Base-by-base conservation (phyloP, 2,888 invertebrate species). In the Flexamia atlantica region DNA sequence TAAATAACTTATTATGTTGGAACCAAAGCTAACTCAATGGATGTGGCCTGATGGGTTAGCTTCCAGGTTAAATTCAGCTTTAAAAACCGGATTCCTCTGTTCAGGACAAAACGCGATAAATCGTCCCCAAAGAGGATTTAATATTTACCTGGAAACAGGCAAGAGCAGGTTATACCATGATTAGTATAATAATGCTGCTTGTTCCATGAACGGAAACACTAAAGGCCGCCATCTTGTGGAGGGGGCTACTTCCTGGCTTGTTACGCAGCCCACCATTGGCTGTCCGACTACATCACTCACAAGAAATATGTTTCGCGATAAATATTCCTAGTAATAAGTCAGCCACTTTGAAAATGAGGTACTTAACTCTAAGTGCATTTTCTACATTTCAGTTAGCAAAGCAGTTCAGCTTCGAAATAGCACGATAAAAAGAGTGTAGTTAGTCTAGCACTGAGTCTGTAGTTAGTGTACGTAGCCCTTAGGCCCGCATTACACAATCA, bases 201-300 rank as follows among this genome's bases (percentile, higher is more conserved):
- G 36, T 70, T 70, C 70, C 70, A 40, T 70, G 70, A 70, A 70
- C 70, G 70, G 70, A 70, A 70, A 70, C 70, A 40, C n/a, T 40
- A 70, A 70, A 40, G 12, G 70, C 36, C 70, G 70, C 70, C 70
- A 70, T 70, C 70, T 70, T 70, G 70, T 70, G 70, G 70, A 40
- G 70, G 70, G 70, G 70, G 60, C 20, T 40, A n/a, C 70, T 70
- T 70, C 70, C 70, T 36, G 70, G 9, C 70, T 70, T 3, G 70
- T 70, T 70, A 68, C 68, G 68, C 23, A 23, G 12, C 3, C 30
- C 30, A 32, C 68, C 32, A 68, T 68, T 68, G 68, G 68, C 32
- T n/a, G n/a, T 10, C 68, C 14, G n/a, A 32, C 36, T 36, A 36
- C 30, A 30, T n/a, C 57, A 23, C 12, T 57, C 9, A 9, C 36